These are phyloP conservation scores for Callinectes sapidus DNA, from an alignment of 2,888 invertebrate species.

Conservation along the genomic window DNA sequence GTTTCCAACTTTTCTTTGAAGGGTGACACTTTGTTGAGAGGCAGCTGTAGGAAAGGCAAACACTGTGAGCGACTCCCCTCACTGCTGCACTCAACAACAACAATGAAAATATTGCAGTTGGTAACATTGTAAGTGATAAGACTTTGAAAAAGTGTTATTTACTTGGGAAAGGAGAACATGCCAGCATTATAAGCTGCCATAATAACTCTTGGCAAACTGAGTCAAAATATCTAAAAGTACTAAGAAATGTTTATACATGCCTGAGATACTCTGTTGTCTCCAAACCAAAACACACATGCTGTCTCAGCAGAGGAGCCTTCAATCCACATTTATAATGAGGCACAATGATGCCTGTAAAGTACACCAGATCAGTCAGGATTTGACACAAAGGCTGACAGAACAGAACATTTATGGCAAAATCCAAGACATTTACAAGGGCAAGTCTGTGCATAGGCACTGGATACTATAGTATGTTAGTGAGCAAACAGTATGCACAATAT, in stretches of 20 bases:
- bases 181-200: background rate
- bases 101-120: background rate
- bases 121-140: background rate
- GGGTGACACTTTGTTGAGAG: background rate
- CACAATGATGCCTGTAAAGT: conserved; percentile 13
- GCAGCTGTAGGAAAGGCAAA: background rate
- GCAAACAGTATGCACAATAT: background rate
- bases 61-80: background rate
- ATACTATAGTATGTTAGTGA: background rate
- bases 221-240: background rate
- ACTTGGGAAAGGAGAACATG: background rate
- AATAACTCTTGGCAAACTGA: background rate
- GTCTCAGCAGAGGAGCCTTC: background rate
- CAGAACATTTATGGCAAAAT: background rate
- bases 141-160: background rate
- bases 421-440: background rate
- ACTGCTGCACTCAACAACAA: background rate
- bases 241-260: background rate
- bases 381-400: too few species aligned
- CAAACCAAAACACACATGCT: conserved; percentile 47
- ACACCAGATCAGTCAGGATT: background rate
- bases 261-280: conserved; percentile 42
- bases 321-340: background rate
- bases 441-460: background rate
- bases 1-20: background rate